Evolutionary conservation across 2,888 invertebrate genomes (phyloP).

Genomic region (Rugalucina vietnamica): DNA sequence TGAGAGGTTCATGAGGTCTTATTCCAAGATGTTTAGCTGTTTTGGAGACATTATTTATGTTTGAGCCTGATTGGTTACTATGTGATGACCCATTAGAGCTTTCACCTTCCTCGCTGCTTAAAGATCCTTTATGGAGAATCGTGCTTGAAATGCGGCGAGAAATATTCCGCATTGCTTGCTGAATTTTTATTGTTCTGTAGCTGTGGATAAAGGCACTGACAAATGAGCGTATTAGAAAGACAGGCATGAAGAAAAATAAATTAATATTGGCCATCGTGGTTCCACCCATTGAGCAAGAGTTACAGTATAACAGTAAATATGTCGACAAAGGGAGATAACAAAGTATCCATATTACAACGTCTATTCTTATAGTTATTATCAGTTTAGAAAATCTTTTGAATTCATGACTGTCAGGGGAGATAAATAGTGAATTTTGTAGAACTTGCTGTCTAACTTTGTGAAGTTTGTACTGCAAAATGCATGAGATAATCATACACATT

Average conservation of each 20-base stretch:
- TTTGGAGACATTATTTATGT: background rate
- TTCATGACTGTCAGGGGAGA: slow-evolving; percentile 61
- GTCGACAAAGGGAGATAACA: slow-evolving; percentile 71
- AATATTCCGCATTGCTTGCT: slow-evolving; percentile 56
- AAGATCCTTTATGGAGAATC: background rate
- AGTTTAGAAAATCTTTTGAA: slow-evolving; percentile 65
- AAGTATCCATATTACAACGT: slow-evolving; percentile 65
- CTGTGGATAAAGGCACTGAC: slow-evolving; percentile 71
- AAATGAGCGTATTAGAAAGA: slow-evolving; percentile 71
- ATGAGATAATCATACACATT: slow-evolving; percentile 53
- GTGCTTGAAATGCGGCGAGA: background rate
- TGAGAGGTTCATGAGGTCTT: slow-evolving; percentile 10
- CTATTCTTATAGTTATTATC: slow-evolving; percentile 63
- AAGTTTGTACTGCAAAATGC: slow-evolving; percentile 59
- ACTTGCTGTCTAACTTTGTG: slow-evolving; percentile 27
- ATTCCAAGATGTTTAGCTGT: background rate
- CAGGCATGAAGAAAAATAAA: slow-evolving; percentile 68
- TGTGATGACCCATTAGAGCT: background rate
- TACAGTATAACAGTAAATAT: slow-evolving; percentile 65
- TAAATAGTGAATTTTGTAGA: slow-evolving; percentile 41
- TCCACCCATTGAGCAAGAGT: slow-evolving; percentile 45
- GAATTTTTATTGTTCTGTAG: slow-evolving; percentile 65
- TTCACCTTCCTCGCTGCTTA: background rate
- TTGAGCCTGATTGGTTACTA: background rate
- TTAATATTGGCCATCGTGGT: slow-evolving; percentile 44